Evolutionary conservation across 2,888 invertebrate genomes (phyloP).

Genomic region (Yponomeuta cagnagella): DNA sequence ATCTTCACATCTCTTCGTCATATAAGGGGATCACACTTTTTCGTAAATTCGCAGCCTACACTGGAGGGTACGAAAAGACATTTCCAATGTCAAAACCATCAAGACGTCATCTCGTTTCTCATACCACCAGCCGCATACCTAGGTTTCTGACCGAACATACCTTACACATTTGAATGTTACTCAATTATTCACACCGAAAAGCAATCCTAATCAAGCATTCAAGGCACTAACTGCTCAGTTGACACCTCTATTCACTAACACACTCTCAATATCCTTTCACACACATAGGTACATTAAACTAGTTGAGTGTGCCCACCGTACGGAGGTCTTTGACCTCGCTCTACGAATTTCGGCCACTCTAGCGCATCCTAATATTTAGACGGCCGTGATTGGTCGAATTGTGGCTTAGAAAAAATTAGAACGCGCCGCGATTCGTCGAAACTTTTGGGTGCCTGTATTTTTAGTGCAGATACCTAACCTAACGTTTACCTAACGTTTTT

Average conservation of each 20-base stretch:
- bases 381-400: slow-evolving; percentile 39
- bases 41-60: no score
- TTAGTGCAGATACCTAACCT: neutral
- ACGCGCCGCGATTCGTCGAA: slow-evolving; percentile 24
- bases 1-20: no score
- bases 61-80: no score
- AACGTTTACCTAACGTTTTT: slow-evolving; percentile 23
- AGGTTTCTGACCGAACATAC: neutral
- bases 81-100: no score
- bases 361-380: slow-evolving; percentile 45
- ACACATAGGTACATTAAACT: slow-evolving; percentile 18
- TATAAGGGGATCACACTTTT: no score
- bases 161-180: neutral
- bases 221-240: neutral
- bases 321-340: slow-evolving; percentile 1
- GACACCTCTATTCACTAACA: slow-evolving; percentile 58
- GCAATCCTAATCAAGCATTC: neutral
- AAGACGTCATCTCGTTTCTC: neutral
- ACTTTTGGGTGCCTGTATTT: neutral
- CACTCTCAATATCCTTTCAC: neutral
- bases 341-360: slow-evolving; percentile 57
- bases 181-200: slow-evolving; percentile 2
- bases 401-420: slow-evolving; percentile 54
- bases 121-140: neutral
- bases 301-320: neutral